Evolutionary conservation across 2,888 invertebrate species (phyloP), one percentile per base, ranked within the genome.

Genomic region (Onchidella celtica): DNA sequence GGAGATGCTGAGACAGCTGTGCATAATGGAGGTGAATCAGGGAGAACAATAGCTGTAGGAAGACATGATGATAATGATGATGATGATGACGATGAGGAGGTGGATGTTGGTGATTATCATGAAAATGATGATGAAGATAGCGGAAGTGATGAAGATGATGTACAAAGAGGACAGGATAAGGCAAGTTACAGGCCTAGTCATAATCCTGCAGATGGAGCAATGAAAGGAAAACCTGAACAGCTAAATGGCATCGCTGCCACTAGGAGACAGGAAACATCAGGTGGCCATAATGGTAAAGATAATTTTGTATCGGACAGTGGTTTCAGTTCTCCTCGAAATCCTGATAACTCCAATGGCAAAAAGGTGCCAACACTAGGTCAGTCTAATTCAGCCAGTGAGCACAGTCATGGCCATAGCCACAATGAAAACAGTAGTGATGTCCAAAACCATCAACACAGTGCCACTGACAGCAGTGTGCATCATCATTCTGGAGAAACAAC

Each of bases 321-420:
- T 2, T 89, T 90, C 83, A 89, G 87, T 79, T 90, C 90, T 6
- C 90, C 91, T 0, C 61, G 88, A 17, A 83, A 87, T 65, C 78
- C 73, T 14, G 86, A 85, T n/a, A 63, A 76, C 11, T 68, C 76
- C 14, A 73, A 47, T 11, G 78, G 70, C 32, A 78, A 47, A 34
- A 40, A 66, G 32, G 77, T 61, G 1, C 66, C 40, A 32, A 6
- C 57, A 0, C 59, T 74, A n/a, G 63, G 77, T 17, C 74, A 69
- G n/a, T 70, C 78, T 1, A 55, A 47, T 21, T 40, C 77, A 0
- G n/a, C n/a, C 6, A 57, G 47, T 24, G 40, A 57, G 14, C 55
- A 82, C 4, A 66, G 76, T 63, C 11, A 66, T 57, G 74, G 27
- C 14, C 34, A n/a, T 27, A 34, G 24, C 1, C 14, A 36, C 3